Base-by-base conservation (phyloP, 2,113 vertebrate species). In the Nestor notabilis region DNA sequence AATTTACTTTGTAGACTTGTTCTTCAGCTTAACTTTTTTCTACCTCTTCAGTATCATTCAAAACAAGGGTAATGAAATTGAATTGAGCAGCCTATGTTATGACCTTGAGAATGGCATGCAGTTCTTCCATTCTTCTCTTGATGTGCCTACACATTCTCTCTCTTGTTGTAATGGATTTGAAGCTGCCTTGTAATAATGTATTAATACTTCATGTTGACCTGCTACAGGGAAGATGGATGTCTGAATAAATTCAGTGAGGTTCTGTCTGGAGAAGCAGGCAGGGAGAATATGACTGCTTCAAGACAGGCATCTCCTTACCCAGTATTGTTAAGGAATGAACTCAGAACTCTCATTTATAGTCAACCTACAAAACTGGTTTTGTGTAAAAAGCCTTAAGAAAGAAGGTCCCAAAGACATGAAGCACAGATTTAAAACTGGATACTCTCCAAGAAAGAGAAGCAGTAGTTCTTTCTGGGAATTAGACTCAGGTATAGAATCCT, bases 121-220 rank as follows among this genome's bases (percentile, higher is more conserved):
- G 75, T 53, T 95, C 88, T 77, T 89, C 86, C 72, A 86, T 81
- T 95, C 50, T 66, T 28, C 17, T 49, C n/a, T 81, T 83, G 25
- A 21, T 29, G 56, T 35, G 33, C 58, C 72, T 29, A 83, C 46
- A 86, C 64, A 50, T 46, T 46, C 64, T 61, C 19, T n/a, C 43
- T 44, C 58, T 72, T 93, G 35, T 82, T 92, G 66, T 87, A 89
- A 95, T 78, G 60, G 80, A 94, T 95, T 92, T 85, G 56, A 61
- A 90, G 64, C 68, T 92, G 91, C 76, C 86, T 81, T 66, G 86
- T 78, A 92, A 83, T 83, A 90, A 89, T 29, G 19, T 39, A 84
- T 90, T 89, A 89, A 90, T 92, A 39, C 93, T 71, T 89, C 93
- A 90, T 78, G 86, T 70, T 44, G 25, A 78, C 68, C 89, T 63